Percentiles rank a stretch among this genome's conserved stretches.
Evolutionary conservation across 1,140 invertebrate species (phyloP).

Genomic region (Limonius californicus): DNA sequence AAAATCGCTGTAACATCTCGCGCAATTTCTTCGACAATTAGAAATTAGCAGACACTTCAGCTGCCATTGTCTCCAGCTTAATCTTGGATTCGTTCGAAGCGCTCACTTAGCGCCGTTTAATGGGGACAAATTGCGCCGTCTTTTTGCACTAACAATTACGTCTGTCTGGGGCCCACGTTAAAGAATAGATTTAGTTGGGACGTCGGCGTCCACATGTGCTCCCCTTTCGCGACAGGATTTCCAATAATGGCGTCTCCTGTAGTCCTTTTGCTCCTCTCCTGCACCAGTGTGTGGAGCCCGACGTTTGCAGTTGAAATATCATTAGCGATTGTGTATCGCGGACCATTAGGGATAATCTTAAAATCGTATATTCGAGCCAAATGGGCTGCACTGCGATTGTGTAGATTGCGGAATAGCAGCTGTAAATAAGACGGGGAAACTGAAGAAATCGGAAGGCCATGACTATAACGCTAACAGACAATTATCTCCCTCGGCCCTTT

Average conservation of each 20-base stretch:
- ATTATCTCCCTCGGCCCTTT: conserved; percentile 26
- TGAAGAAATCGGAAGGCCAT: conserved; percentile 22
- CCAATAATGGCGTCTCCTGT: background rate
- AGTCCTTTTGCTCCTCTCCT: background rate
- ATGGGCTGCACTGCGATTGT: conserved; percentile 30
- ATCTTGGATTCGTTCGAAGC: background rate
- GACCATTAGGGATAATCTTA: conserved; percentile 31
- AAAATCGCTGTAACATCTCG: too few species aligned
- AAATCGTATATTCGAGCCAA: conserved; percentile 29
- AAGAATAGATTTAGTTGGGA: background rate
- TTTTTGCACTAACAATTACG: background rate
- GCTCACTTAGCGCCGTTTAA: background rate
- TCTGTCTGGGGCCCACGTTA: background rate
- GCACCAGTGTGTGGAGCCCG: background rate
- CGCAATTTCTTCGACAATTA: background rate
- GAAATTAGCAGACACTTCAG: background rate
- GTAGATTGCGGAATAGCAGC: conserved; percentile 25
- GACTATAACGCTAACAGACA: conserved; percentile 33
- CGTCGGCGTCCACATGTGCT: background rate
- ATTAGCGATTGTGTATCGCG: conserved; percentile 30
- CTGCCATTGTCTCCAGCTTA: background rate
- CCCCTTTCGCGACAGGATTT: background rate
- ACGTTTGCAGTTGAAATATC: conserved; percentile 22
- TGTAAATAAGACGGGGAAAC: conserved; percentile 28
- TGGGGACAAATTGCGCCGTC: background rate